Percentiles rank a stretch among this genome's conserved stretches.
Evolutionary conservation across 1,140 invertebrate genomes (phyloP).

Genomic region (Fopius arisanus): DNA sequence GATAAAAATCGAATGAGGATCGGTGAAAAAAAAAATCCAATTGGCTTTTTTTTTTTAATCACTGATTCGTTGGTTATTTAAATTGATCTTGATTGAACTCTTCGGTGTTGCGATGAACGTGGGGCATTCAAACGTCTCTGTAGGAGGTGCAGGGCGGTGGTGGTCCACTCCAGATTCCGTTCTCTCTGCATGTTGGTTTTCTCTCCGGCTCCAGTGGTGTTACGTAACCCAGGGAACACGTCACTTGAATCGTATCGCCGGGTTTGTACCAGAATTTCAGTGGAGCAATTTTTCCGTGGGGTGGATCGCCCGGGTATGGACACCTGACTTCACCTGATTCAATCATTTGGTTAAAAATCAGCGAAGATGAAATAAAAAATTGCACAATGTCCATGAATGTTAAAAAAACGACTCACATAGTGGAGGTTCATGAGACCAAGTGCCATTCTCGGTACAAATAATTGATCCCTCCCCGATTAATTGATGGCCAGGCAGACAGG

Average conservation of each 20-base stretch:
- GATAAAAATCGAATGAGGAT: slow-evolving; percentile 10
- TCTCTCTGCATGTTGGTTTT: slow-evolving; percentile 59
- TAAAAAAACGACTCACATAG: slow-evolving; percentile 69
- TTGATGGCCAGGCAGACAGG: slow-evolving; percentile 74
- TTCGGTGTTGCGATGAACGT: slow-evolving; percentile 26
- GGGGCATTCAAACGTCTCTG: slow-evolving; percentile 57
- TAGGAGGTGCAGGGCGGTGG: slow-evolving; percentile 64
- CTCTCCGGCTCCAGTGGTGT: slow-evolving; percentile 59
- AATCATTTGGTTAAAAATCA: background rate
- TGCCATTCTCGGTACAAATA: slow-evolving; percentile 85
- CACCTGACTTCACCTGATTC: slow-evolving; percentile 76
- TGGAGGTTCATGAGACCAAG: slow-evolving; percentile 86
- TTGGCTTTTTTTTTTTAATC: slow-evolving; percentile 6
- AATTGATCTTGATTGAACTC: slow-evolving; percentile 24
- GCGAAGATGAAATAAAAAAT: background rate
- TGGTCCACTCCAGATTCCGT: slow-evolving; percentile 62
- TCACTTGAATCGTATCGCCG: slow-evolving; percentile 76
- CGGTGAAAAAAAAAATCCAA: background rate
- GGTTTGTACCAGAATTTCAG: slow-evolving; percentile 81
- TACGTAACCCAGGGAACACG: slow-evolving; percentile 75
- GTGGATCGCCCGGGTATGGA: slow-evolving; percentile 76
- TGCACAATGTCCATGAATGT: background rate
- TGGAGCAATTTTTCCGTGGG: slow-evolving; percentile 74
- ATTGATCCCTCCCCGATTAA: slow-evolving; percentile 81
- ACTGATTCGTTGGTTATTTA: slow-evolving; percentile 31